Evolutionary conservation across 2,113 vertebrate genomes (phyloP).

Genomic region (Pachyramphus minor): DNA sequence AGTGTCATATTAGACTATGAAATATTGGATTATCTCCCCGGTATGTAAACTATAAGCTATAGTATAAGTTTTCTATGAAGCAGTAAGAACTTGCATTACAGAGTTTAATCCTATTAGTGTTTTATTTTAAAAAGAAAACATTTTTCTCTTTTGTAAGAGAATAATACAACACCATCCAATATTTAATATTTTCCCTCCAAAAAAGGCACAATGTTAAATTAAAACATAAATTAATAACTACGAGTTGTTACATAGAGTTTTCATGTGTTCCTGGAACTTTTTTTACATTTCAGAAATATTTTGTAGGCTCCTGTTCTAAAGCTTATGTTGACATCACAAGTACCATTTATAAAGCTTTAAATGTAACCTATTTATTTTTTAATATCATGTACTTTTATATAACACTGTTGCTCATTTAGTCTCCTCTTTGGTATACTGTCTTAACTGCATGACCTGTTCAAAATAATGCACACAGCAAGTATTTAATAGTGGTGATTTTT

Average conservation of each 20-base stretch:
- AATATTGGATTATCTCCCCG: background rate
- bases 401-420: background rate
- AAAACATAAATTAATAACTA: background rate
- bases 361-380: background rate
- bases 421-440: background rate
- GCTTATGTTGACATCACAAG: background rate
- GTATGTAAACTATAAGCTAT: background rate
- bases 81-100: background rate
- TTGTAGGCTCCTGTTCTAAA: background rate
- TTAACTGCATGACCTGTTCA: background rate
- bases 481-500: background rate
- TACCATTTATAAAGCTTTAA: background rate
- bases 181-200: background rate
- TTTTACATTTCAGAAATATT: background rate
- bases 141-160: background rate
- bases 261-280: background rate
- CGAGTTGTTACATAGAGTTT: background rate
- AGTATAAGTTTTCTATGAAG: background rate
- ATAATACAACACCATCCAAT: background rate
- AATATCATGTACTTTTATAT: background rate
- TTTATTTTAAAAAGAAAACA: background rate
- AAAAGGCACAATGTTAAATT: background rate
- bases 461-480: background rate
- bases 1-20: background rate
- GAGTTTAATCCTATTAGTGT: background rate